phyloP scores from a whole-genome alignment of 2,888 invertebrate species.

The Ophion obscuratus region DNA sequence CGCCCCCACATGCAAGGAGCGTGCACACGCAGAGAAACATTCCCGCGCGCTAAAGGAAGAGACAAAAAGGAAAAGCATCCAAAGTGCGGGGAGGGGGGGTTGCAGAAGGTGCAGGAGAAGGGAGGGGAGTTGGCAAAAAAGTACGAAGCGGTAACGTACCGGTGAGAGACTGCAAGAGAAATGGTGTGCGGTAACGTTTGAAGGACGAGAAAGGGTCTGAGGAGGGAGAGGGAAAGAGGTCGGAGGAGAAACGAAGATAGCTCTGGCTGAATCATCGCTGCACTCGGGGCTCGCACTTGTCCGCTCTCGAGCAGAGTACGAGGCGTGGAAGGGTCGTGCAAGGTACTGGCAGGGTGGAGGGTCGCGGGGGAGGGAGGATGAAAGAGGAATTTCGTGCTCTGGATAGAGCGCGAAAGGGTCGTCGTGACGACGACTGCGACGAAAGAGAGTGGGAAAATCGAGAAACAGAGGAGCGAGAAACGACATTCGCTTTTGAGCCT shows the following conservation, averaged over 20 bases:
- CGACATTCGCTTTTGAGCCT: conserved; percentile 42
- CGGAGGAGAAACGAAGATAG: conserved; percentile 27
- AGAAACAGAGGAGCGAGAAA: conserved; percentile 66
- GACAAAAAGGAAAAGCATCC: neutral
- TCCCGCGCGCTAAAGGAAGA: conserved; percentile 33
- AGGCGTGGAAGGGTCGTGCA: conserved; percentile 58
- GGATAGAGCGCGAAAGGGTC: conserved; percentile 55
- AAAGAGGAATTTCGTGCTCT: conserved; percentile 65
- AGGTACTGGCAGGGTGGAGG: neutral
- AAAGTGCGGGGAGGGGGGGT: neutral
- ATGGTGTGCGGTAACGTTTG: conserved; percentile 38
- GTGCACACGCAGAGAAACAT: conserved; percentile 47
- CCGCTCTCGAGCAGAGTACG: conserved; percentile 63
- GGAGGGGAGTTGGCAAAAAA: conserved; percentile 2
- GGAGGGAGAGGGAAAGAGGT: neutral
- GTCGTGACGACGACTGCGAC: conserved; percentile 39
- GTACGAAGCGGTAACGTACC: neutral
- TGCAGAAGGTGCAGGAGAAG: conserved; percentile 3
- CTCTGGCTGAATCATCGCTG: conserved; percentile 52
- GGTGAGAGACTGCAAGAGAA: conserved; percentile 17
- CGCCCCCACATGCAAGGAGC: neutral
- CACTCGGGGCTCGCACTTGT: conserved; percentile 65
- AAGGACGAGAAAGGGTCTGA: neutral
- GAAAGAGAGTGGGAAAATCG: conserved; percentile 58
- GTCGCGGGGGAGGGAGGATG: conserved; percentile 12